A percentile compares a stretch with the other conserved stretches of the same genome.
Conservation (phyloP, 92 coral and sea anemone genomes). For the Epizoanthus fatuus region DNA sequence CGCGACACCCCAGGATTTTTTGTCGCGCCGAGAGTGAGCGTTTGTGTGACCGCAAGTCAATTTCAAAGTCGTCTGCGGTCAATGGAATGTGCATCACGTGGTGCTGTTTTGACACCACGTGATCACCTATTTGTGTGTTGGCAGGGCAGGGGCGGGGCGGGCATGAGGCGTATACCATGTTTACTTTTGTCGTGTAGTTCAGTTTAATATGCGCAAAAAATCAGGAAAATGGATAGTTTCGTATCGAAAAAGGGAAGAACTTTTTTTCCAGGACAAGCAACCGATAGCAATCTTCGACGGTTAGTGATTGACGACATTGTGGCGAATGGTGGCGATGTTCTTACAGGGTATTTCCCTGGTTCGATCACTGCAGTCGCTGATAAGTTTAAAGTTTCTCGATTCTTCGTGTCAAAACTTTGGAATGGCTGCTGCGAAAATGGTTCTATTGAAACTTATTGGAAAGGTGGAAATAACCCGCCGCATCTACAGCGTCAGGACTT, state of each 20-base stretch:
- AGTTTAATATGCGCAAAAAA: conserved; percentile 17
- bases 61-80: too few species aligned
- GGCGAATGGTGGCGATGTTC: conserved; percentile 48
- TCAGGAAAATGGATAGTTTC: conserved; percentile 33
- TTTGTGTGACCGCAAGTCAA: too few species aligned
- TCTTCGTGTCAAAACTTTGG: conserved; percentile 52
- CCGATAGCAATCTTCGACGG: background rate
- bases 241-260: conserved; percentile 11
- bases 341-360: conserved; percentile 59
- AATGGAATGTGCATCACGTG: too few species aligned
- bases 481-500: conserved; percentile 42
- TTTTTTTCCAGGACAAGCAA: too few species aligned
- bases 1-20: too few species aligned
- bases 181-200: background rate
- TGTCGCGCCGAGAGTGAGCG: too few species aligned
- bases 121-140: too few species aligned
- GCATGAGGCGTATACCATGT: background rate
- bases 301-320: conserved; percentile 52
- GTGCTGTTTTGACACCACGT: too few species aligned
- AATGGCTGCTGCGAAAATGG: too few species aligned
- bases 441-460: background rate
- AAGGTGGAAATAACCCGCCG: conserved; percentile 47
- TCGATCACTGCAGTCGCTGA: conserved; percentile 42
- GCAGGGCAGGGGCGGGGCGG: background rate
- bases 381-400: conserved; percentile 32